Evolutionary conservation across 1,140 invertebrate genomes (phyloP).

Genomic region (Telenomus remus): DNA sequence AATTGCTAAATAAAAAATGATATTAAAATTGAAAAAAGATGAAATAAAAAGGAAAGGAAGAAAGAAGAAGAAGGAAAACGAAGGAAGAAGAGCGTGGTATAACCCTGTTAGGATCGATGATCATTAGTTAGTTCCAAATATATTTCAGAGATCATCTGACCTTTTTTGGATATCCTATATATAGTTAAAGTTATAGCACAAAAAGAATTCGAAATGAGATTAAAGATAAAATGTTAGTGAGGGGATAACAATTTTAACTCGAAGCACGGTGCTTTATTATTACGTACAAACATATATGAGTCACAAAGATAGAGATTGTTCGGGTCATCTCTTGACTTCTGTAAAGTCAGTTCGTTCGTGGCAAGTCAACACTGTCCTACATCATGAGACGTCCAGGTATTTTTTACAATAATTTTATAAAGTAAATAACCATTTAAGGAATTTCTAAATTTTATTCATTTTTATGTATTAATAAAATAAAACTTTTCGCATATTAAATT

Average conservation of each 20-base stretch:
- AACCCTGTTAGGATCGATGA: no score
- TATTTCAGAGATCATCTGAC: background rate
- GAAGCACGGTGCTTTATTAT: conserved; percentile 13
- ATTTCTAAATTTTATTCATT: no score
- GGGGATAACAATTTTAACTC: conserved; percentile 45
- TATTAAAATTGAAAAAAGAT: no score
- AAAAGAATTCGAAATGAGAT: conserved; percentile 41
- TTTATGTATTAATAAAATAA: no score
- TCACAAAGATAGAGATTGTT: conserved; percentile 64
- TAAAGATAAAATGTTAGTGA: conserved; percentile 38
- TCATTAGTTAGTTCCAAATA: background rate
- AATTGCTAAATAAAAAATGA: no score
- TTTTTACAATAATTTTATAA: conserved; percentile 19
- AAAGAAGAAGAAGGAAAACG: no score
- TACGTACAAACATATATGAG: conserved; percentile 57
- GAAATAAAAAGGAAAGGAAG: no score
- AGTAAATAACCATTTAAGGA: no score
- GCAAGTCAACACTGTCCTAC: conserved; percentile 50
- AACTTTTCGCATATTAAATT: no score
- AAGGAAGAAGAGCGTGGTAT: no score
- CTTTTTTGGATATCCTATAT: conserved; percentile 8
- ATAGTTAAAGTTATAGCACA: conserved; percentile 10
- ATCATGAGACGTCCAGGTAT: conserved; percentile 65
- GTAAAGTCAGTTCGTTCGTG: conserved; percentile 65
- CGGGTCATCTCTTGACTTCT: conserved; percentile 70